phyloP scores from a whole-genome alignment of 2,888 invertebrate species.

The Ptycholaimellus sp. region DNA sequence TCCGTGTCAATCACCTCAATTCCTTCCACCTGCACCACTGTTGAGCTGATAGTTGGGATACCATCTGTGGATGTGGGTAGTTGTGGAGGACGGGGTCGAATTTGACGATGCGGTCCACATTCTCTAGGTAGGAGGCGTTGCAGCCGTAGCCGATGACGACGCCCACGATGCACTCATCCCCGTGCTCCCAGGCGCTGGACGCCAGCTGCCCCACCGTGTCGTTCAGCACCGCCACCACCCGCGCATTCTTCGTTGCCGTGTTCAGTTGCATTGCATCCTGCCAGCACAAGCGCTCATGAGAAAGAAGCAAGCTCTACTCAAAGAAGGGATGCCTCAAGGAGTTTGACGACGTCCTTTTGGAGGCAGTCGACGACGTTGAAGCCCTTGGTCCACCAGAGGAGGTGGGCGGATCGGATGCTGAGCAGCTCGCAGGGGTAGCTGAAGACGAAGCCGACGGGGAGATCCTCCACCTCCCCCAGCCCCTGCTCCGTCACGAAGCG shows the following conservation, averaged over 20 bases:
- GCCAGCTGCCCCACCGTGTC: slow-evolving; percentile 26
- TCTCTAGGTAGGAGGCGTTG: slow-evolving; percentile 24
- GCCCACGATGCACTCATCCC: slow-evolving; percentile 20
- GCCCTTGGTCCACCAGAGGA: slow-evolving; percentile 26
- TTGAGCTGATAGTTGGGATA: no score
- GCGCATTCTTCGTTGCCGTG: slow-evolving; percentile 21
- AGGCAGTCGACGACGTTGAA: slow-evolving; percentile 25
- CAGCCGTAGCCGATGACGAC: slow-evolving; percentile 25
- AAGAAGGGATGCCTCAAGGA: no score
- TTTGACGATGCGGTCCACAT: slow-evolving; percentile 20
- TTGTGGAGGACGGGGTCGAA: slow-evolving; percentile 16
- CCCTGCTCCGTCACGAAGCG: slow-evolving; percentile 21
- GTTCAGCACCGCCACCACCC: slow-evolving; percentile 26
- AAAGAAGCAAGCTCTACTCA: no score
- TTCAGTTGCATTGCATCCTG: slow-evolving; percentile 23
- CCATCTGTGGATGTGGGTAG: slow-evolving; percentile 20
- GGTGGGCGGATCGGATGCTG: slow-evolving; percentile 22
- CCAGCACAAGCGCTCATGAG: no score
- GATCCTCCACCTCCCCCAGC: slow-evolving; percentile 19
- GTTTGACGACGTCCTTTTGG: slow-evolving; percentile 21
- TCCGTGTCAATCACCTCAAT: slow-evolving; percentile 25
- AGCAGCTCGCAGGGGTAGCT: slow-evolving; percentile 24
- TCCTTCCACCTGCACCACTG: no score
- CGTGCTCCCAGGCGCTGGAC: slow-evolving; percentile 21
- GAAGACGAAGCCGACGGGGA: slow-evolving; percentile 25